A percentile compares a stretch with the other conserved stretches of the same genome.
Evolutionary conservation across 2,888 invertebrate species (phyloP).

Genomic region (Trichacis sp.): DNA sequence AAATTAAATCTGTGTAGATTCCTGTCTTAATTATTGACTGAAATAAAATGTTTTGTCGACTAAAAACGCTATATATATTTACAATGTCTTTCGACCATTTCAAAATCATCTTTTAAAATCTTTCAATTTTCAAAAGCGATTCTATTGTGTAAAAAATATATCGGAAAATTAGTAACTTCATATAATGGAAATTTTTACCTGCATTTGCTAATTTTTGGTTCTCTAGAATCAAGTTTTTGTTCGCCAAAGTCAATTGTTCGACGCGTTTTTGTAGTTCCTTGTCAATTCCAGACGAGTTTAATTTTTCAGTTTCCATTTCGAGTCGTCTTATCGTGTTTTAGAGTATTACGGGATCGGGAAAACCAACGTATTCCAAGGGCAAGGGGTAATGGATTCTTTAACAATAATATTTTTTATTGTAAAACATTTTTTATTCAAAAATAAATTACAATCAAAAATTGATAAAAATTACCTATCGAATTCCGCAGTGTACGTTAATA

Average conservation of each 20-base stretch:
- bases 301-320: constrained; percentile 68
- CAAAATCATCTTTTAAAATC: too few species aligned
- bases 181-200: constrained; percentile 27
- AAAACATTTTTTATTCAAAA: too few species aligned
- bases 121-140: too few species aligned
- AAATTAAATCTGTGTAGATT: too few species aligned
- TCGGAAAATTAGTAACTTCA: too few species aligned
- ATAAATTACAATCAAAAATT: too few species aligned
- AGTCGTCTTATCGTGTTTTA: constrained; percentile 70
- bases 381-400: constrained; percentile 72
- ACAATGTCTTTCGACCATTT: too few species aligned
- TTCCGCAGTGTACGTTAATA: constrained; percentile 72
- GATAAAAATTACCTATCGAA: constrained; percentile 73
- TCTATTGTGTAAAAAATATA: too few species aligned
- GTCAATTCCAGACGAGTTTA: constrained; percentile 52
- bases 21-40: too few species aligned
- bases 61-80: too few species aligned
- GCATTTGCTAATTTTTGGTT: constrained; percentile 49
- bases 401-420: too few species aligned
- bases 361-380: constrained; percentile 71
- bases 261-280: constrained; percentile 59
- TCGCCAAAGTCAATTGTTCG: constrained; percentile 49
- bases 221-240: constrained; percentile 52
- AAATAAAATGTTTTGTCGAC: too few species aligned
- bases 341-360: constrained; percentile 70